phyloP scores from a whole-genome alignment of 37 sponge, comb jelly and placozoan species.

The Trichoplax adhaerens region DNA sequence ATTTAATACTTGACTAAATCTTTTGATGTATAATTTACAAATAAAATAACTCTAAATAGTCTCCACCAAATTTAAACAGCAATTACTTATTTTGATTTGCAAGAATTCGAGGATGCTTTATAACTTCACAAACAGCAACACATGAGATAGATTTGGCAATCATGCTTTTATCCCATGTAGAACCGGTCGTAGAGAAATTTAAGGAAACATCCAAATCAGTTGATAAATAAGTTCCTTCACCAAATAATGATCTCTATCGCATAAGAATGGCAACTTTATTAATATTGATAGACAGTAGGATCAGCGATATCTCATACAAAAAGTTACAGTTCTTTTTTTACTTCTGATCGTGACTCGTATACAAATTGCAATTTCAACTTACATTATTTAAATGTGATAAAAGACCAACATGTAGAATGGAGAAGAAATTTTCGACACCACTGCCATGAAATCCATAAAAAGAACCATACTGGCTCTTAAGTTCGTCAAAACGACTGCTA shows the following conservation, averaged over 20 bases:
- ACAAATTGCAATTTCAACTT: background rate
- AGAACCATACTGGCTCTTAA: conserved; percentile 16
- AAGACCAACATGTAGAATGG: conserved; percentile 71
- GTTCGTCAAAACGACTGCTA: too few species aligned
- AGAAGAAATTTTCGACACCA: conserved; percentile 64
- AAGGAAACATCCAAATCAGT: conserved; percentile 55
- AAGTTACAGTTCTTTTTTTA: too few species aligned
- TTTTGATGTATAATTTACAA: too few species aligned
- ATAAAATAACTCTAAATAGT: too few species aligned
- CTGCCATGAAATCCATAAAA: conserved; percentile 65
- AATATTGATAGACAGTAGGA: background rate
- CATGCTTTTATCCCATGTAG: conserved; percentile 27
- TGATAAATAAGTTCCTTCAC: conserved; percentile 70
- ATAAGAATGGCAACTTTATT: conserved; percentile 1
- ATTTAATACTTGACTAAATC: too few species aligned
- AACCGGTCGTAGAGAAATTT: conserved; percentile 55
- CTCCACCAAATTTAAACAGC: too few species aligned
- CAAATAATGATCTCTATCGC: conserved; percentile 45
- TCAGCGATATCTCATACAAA: too few species aligned
- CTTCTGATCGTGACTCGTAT: too few species aligned
- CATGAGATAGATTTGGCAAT: conserved; percentile 28
- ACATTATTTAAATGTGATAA: conserved; percentile 49
- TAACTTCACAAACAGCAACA: conserved; percentile 62
- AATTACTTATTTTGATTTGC: too few species aligned
- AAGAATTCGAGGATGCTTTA: conserved; percentile 29